phyloP scores from a whole-genome alignment of 2,113 vertebrate genomes.

The Vimba vimba region DNA sequence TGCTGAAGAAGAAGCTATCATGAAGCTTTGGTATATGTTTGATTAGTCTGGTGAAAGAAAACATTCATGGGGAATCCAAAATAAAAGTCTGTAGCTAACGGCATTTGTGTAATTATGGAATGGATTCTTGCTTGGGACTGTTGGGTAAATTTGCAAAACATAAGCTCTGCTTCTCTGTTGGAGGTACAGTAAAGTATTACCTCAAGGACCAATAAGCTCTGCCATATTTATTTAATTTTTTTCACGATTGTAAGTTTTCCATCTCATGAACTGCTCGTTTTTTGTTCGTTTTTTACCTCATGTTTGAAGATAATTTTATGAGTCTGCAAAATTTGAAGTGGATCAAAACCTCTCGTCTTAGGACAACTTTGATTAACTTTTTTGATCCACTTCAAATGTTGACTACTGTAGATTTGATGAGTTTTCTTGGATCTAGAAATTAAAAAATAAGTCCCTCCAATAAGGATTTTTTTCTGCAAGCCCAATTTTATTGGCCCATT shows the following conservation, averaged over 20 bases:
- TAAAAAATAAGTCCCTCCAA: too few relatives aligned
- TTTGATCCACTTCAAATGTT: too few relatives aligned
- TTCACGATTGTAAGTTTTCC: neutral
- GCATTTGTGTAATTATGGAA: neutral
- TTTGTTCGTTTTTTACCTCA: neutral
- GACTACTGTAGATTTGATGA: too few relatives aligned
- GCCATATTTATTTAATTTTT: neutral
- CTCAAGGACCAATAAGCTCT: neutral
- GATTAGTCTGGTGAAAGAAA: neutral
- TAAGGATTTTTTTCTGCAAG: too few relatives aligned
- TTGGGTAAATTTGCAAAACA: neutral
- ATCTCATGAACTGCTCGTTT: neutral
- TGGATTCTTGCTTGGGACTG: neutral
- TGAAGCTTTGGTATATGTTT: neutral
- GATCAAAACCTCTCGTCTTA: too few relatives aligned
- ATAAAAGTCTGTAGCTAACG: neutral
- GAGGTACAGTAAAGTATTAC: neutral
- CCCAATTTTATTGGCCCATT: too few relatives aligned
- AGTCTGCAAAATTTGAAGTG: neutral
- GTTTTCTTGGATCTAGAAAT: too few relatives aligned
- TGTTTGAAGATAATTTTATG: neutral
- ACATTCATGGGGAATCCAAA: neutral
- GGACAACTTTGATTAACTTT: too few relatives aligned
- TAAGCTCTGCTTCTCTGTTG: neutral
- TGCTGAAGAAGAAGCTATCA: neutral